Evolutionary conservation across 2,888 invertebrate species (phyloP).

Genomic region (Gasteruption jaculator): DNA sequence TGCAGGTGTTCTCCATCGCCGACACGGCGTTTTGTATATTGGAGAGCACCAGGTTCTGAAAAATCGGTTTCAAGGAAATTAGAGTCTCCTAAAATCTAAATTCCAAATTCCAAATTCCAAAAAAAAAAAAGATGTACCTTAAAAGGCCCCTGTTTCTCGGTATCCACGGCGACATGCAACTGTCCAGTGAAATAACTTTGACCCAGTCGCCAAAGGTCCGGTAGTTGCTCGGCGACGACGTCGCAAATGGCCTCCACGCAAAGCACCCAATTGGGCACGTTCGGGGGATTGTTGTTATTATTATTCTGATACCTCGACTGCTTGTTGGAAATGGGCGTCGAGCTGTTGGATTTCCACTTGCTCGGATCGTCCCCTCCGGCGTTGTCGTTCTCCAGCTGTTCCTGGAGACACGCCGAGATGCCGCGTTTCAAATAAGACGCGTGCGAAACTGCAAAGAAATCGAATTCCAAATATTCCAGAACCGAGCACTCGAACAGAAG

Average conservation of each 20-base stretch:
- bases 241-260: constrained; percentile 79
- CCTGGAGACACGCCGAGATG: constrained; percentile 37
- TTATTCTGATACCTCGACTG: constrained; percentile 34
- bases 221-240: constrained; percentile 71
- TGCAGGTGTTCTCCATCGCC: constrained; percentile 47
- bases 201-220: constrained; percentile 94
- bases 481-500: not conserved
- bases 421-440: constrained; percentile 44
- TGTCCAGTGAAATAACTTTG: constrained; percentile 91
- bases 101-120: not conserved
- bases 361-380: constrained; percentile 31
- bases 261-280: constrained; percentile 64
- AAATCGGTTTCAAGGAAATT: not conserved
- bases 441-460: constrained; percentile 37
- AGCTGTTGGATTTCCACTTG: constrained; percentile 32
- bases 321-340: constrained; percentile 29
- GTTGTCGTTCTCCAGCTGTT: constrained; percentile 36
- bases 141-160: constrained; percentile 70
- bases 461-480: no score
- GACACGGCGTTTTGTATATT: constrained; percentile 55
- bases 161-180: constrained; percentile 69
- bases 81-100: not conserved
- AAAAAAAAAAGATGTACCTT: constrained; percentile 56
- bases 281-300: constrained; percentile 44
- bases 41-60: constrained; percentile 43